Percentiles rank a stretch among this genome's conserved stretches.
These are phyloP conservation scores for Malurus splendens DNA, from an alignment of 2,797 vertebrate genomes.

Conservation along the genomic window DNA sequence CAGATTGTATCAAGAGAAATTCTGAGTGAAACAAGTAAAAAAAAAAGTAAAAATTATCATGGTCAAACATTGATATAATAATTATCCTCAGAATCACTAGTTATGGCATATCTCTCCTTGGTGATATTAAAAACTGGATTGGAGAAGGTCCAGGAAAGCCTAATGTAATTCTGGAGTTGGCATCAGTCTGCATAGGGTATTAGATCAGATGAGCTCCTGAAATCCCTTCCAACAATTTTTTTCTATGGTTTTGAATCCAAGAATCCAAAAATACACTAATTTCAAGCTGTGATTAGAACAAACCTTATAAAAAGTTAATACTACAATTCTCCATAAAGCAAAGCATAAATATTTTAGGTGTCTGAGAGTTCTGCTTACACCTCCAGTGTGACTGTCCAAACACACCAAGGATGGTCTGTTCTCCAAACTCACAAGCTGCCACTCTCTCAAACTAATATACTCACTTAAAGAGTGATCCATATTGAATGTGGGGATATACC, in stretches of 20 bases:
- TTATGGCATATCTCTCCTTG: neutral
- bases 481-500: neutral
- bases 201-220: neutral
- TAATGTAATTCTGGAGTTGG: neutral
- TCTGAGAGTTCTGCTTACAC: neutral
- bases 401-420: neutral
- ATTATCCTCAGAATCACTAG: neutral
- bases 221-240: neutral
- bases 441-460: neutral
- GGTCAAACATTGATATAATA: neutral
- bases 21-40: neutral
- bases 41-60: neutral
- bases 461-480: neutral
- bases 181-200: neutral
- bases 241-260: neutral
- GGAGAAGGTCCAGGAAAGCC: neutral
- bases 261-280: neutral
- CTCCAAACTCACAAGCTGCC: neutral
- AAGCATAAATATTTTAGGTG: neutral
- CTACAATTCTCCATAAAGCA: neutral
- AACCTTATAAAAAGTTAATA: neutral
- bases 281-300: neutral
- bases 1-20: neutral
- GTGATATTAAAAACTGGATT: neutral
- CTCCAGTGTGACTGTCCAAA: neutral